phyloP scores from a whole-genome alignment of 2,113 vertebrate species.

The Elephas maximus region DNA sequence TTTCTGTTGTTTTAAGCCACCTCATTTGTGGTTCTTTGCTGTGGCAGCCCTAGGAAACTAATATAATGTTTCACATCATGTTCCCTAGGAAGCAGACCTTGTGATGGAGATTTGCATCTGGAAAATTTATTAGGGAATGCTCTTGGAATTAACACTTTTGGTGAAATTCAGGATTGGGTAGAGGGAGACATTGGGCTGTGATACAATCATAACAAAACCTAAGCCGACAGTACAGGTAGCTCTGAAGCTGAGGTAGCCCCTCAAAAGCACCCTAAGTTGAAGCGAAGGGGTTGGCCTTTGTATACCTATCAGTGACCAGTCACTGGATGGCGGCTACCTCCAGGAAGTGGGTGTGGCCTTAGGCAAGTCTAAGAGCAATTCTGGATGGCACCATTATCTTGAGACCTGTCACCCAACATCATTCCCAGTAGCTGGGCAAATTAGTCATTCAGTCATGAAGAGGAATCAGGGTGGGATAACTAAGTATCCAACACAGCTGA shows the following conservation, averaged over 20 bases:
- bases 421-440: neutral
- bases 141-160: neutral
- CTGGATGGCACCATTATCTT: neutral
- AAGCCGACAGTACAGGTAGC: neutral
- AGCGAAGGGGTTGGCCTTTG: no score
- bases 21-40: no score
- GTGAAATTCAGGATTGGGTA: neutral
- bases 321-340: neutral
- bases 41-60: no score
- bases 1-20: no score
- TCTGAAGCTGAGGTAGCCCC: neutral
- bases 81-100: slow-evolving; percentile 8
- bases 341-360: neutral
- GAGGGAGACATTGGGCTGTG: neutral
- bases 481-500: no score
- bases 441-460: neutral
- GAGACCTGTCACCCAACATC: neutral
- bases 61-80: neutral
- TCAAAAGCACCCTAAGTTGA: neutral
- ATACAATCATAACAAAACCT: neutral
- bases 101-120: neutral
- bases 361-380: neutral
- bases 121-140: slow-evolving; percentile 21
- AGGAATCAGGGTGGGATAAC: no score
- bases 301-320: neutral